These are phyloP conservation scores for Panthera leo DNA, from an alignment of 2,113 vertebrate genomes.

Conservation along the genomic window DNA sequence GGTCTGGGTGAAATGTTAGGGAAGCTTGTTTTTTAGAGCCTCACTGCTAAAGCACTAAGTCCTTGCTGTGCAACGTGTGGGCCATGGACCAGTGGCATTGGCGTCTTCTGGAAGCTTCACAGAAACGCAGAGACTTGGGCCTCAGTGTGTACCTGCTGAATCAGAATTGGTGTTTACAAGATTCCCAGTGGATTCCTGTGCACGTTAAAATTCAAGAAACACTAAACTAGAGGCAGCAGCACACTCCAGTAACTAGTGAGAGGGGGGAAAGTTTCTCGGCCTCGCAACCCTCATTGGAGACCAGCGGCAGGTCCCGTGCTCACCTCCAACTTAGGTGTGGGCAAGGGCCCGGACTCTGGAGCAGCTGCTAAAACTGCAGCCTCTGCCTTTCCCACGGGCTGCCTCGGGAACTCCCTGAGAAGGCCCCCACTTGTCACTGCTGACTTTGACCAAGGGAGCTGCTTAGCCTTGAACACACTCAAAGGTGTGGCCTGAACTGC, in stretches of 20 bases:
- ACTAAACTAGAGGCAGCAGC: neutral
- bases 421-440: neutral
- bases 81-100: neutral
- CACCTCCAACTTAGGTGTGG: neutral
- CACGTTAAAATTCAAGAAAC: neutral
- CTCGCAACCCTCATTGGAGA: neutral
- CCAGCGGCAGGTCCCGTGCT: neutral
- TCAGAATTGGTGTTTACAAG: neutral
- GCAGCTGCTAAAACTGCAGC: neutral
- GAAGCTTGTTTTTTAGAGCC: neutral
- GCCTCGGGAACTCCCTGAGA: neutral
- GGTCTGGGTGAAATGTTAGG: neutral
- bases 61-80: neutral
- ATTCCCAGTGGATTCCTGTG: neutral
- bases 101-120: neutral
- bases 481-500: neutral
- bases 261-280: neutral
- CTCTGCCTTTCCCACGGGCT: neutral
- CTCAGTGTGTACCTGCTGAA: neutral
- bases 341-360: neutral
- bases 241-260: neutral
- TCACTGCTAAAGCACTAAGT: neutral
- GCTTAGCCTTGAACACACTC: neutral
- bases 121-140: neutral
- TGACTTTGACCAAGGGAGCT: neutral